Conservation (phyloP, 1,140 invertebrate species). For the Protaetia brevitarsis region DNA sequence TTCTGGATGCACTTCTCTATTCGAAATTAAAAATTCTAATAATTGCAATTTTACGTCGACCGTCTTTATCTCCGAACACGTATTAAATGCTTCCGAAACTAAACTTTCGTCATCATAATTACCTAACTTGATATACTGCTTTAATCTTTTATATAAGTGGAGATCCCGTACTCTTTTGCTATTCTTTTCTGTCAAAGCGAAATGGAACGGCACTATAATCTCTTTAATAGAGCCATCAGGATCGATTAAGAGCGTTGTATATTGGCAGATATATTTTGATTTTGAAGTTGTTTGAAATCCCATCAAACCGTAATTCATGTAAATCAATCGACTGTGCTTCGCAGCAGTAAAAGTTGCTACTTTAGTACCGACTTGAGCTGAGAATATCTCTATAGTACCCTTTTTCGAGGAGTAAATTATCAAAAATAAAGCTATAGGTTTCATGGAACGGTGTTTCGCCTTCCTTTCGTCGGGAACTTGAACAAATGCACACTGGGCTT, state of each 20-base stretch:
- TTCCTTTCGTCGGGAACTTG: conserved; percentile 65
- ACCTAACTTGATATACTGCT: conserved; percentile 61
- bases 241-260: conserved; percentile 79
- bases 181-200: conserved; percentile 80
- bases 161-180: conserved; percentile 82
- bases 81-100: conserved; percentile 52
- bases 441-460: conserved; percentile 46
- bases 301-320: conserved; percentile 75
- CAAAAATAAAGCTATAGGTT: conserved; percentile 67
- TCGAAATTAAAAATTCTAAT: conserved; percentile 66
- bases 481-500: conserved; percentile 90
- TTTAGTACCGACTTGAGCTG: conserved; percentile 78
- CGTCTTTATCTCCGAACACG: conserved; percentile 69
- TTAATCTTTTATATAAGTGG: conserved; percentile 79
- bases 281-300: conserved; percentile 57
- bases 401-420: conserved; percentile 82
- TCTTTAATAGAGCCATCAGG: conserved; percentile 76
- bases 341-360: conserved; percentile 87
- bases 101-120: conserved; percentile 53
- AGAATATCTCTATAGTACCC: conserved; percentile 81
- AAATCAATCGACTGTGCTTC: conserved; percentile 75
- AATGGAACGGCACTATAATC: conserved; percentile 86
- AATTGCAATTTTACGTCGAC: conserved; percentile 68
- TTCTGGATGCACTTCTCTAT: conserved; percentile 58
- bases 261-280: conserved; percentile 50